A percentile compares a stretch with the other conserved stretches of the same genome.
These are phyloP conservation scores for Ophion costatus DNA, from an alignment of 2,888 invertebrate genomes.

Conservation along the genomic window DNA sequence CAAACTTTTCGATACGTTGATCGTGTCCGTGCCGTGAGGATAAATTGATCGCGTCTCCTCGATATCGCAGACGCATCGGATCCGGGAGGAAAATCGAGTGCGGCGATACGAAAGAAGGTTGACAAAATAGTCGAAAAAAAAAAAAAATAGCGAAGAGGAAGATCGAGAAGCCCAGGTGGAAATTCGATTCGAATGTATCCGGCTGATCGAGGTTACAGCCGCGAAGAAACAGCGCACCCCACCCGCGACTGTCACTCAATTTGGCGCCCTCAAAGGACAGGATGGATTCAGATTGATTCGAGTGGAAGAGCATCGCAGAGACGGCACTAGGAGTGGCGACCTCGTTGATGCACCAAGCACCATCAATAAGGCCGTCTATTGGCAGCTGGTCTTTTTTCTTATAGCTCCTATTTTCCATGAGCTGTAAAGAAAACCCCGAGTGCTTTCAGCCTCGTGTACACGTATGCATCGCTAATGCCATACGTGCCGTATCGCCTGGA, in stretches of 20 bases:
- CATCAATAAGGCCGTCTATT: too few species aligned
- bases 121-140: neutral
- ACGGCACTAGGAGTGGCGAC: conserved; percentile 34
- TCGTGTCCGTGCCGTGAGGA: neutral
- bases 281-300: conserved; percentile 63
- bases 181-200: conserved; percentile 30
- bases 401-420: too few species aligned
- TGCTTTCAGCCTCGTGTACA: neutral
- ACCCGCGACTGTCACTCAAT: conserved; percentile 25
- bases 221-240: conserved; percentile 10
- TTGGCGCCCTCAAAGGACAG: conserved; percentile 45
- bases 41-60: neutral
- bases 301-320: conserved; percentile 59
- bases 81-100: neutral
- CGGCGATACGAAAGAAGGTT: too few species aligned
- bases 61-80: neutral
- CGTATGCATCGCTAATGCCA: conserved; percentile 11
- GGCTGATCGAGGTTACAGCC: neutral
- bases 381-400: neutral
- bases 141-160: neutral
- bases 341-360: neutral
- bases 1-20: neutral
- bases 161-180: conserved; percentile 15
- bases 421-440: neutral
- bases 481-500: neutral